These are phyloP conservation scores for Callithrix jacchus DNA, from an alignment of 2,113 vertebrate genomes.

Conservation along the genomic window DNA sequence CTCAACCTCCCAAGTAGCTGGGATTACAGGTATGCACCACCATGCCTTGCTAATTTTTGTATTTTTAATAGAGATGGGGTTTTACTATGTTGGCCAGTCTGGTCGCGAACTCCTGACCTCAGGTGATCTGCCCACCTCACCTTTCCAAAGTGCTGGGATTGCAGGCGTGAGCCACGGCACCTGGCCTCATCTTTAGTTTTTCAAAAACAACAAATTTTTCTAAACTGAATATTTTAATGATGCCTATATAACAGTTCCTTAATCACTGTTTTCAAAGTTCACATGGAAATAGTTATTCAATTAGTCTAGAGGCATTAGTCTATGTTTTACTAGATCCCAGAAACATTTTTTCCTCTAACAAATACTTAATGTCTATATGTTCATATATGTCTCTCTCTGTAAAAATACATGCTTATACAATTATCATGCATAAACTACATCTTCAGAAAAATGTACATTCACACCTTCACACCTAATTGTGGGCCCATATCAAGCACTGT, in stretches of 20 bases:
- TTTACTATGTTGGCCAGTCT: too few relatives aligned
- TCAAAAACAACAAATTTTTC: background rate
- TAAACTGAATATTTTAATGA: background rate
- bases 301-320: background rate
- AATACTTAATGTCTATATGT: background rate
- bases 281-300: background rate
- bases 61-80: too few relatives aligned
- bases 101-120: too few relatives aligned
- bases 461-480: background rate
- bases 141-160: too few relatives aligned
- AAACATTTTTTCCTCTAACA: background rate
- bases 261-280: background rate
- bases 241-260: background rate
- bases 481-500: background rate
- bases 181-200: background rate
- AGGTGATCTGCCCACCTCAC: too few relatives aligned
- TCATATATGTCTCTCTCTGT: too few relatives aligned
- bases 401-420: too few relatives aligned
- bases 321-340: background rate
- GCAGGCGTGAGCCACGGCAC: too few relatives aligned
- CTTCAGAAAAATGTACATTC: background rate
- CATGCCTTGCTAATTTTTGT: too few relatives aligned
- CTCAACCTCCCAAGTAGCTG: too few relatives aligned
- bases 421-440: background rate
- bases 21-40: too few relatives aligned